phyloP scores from a whole-genome alignment of 2,888 invertebrate genomes.

The Torymus tubicola region DNA sequence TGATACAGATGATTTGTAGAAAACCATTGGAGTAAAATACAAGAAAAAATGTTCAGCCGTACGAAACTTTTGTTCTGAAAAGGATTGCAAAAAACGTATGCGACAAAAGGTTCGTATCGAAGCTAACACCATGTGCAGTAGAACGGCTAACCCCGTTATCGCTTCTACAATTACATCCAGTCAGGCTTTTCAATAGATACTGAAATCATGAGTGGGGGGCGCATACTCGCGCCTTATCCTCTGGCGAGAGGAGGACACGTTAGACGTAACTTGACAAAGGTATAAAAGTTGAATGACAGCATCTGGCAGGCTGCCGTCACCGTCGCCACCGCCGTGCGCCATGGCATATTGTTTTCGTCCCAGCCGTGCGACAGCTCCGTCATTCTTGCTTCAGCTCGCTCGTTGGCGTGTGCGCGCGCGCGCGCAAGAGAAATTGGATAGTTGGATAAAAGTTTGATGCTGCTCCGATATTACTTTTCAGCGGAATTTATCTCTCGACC shows the following conservation, averaged over 20 bases:
- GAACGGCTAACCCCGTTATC: too few relatives aligned
- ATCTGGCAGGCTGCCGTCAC: constrained; percentile 28
- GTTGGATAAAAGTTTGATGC: constrained; percentile 56
- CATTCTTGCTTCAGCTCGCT: constrained; percentile 41
- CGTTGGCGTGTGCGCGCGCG: background rate
- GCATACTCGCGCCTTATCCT: too few relatives aligned
- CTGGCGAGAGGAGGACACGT: background rate
- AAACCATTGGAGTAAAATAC: too few relatives aligned
- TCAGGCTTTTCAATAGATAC: too few relatives aligned
- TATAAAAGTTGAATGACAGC: constrained; percentile 53
- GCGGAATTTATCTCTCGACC: constrained; percentile 55
- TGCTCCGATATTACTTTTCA: constrained; percentile 59
- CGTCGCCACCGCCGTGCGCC: background rate
- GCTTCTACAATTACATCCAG: too few relatives aligned
- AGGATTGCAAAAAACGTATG: too few relatives aligned
- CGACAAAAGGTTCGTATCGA: too few relatives aligned
- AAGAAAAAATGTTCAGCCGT: too few relatives aligned
- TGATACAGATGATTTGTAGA: too few relatives aligned
- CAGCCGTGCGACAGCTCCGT: constrained; percentile 28
- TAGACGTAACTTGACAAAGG: constrained; percentile 48
- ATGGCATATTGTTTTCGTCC: constrained; percentile 54
- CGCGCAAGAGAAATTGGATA: constrained; percentile 48
- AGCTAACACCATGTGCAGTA: too few relatives aligned
- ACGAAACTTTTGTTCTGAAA: too few relatives aligned
- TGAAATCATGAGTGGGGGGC: too few relatives aligned